Evolutionary conservation across 2,888 invertebrate species (phyloP).

Genomic region (Trichopria drosophilae): DNA sequence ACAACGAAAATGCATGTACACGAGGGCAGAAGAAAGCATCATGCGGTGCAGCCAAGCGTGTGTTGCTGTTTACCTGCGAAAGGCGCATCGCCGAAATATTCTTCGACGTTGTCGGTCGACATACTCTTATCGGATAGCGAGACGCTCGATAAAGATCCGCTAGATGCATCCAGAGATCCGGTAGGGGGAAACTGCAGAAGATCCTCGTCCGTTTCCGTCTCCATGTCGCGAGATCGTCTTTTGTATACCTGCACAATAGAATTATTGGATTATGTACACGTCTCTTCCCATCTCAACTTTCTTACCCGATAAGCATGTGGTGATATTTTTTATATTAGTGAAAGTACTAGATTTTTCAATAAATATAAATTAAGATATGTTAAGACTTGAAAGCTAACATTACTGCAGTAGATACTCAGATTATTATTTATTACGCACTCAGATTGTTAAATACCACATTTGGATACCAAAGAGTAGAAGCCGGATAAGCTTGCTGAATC

Average conservation of each 20-base stretch:
- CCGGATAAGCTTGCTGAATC: too few species aligned
- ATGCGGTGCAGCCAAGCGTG: constrained; percentile 60
- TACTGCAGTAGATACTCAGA: too few species aligned
- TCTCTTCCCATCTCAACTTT: too few species aligned
- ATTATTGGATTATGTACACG: too few species aligned
- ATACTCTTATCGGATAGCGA: constrained; percentile 76
- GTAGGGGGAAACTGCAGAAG: constrained; percentile 60
- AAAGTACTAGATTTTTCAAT: too few species aligned
- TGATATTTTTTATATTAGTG: too few species aligned
- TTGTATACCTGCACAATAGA: constrained; percentile 72
- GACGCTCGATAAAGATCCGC: constrained; percentile 75
- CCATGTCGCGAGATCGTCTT: constrained; percentile 80
- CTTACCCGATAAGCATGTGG: too few species aligned
- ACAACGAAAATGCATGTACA: constrained; percentile 56
- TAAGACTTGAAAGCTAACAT: too few species aligned
- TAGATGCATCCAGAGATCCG: constrained; percentile 63
- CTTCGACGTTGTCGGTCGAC: constrained; percentile 82
- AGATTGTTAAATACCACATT: too few species aligned
- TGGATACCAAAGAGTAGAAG: too few species aligned
- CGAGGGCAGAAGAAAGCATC: constrained; percentile 56
- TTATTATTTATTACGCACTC: too few species aligned
- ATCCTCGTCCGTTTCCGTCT: constrained; percentile 75
- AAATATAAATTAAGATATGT: too few species aligned
- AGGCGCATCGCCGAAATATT: constrained; percentile 82
- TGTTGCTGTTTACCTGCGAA: constrained; percentile 75